These are phyloP conservation scores for Lomographa bimaculata DNA, from an alignment of 2,888 invertebrate species.

Conservation along the genomic window DNA sequence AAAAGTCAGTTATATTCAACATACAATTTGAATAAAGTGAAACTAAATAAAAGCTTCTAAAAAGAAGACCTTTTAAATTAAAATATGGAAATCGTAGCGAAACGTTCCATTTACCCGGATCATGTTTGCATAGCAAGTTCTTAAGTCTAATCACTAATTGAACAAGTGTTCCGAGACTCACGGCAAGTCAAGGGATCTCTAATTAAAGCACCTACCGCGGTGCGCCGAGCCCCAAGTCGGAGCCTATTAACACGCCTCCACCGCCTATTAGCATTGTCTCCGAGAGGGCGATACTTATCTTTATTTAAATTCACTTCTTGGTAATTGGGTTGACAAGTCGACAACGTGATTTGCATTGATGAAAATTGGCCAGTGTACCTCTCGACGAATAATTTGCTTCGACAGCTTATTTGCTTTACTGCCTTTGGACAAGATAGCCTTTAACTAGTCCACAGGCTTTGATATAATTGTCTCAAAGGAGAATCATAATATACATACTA, in stretches of 20 bases:
- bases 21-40: too few relatives aligned
- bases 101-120: conserved; percentile 17
- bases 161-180: conserved; percentile 78
- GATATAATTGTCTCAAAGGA: too few relatives aligned
- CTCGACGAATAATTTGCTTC: conserved; percentile 61
- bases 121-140: conserved; percentile 62
- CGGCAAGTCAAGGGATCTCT: conserved; percentile 78
- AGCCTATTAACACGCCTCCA: conserved; percentile 81
- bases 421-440: conserved; percentile 54
- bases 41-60: too few relatives aligned
- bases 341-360: conserved; percentile 84
- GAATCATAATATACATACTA: too few relatives aligned
- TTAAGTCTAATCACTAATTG: conserved; percentile 77
- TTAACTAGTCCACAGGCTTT: conserved; percentile 27
- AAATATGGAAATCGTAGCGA: conserved; percentile 8
- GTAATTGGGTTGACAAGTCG: conserved; percentile 84
- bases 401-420: conserved; percentile 73
- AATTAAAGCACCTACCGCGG: conserved; percentile 79
- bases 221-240: conserved; percentile 61
- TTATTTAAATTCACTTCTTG: conserved; percentile 84
- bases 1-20: too few relatives aligned
- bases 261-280: conserved; percentile 83
- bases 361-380: conserved; percentile 76
- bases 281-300: conserved; percentile 83
- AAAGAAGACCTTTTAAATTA: too few relatives aligned